Conservation (phyloP, 2,888 invertebrate species). For the Atherix ibis region DNA sequence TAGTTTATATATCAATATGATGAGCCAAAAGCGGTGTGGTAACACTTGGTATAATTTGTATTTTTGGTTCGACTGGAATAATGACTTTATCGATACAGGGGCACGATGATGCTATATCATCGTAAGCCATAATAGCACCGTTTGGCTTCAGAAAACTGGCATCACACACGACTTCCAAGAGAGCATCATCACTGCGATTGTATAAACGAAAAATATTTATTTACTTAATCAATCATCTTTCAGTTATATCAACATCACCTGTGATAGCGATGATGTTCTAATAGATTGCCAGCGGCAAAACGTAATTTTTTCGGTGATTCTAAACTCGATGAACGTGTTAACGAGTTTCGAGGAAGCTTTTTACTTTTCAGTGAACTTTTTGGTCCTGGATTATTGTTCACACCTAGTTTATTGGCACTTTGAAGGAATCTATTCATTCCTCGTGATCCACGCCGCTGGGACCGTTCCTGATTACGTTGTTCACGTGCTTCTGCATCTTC, state of each 20-base stretch:
- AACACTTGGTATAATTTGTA: slow-evolving; percentile 25
- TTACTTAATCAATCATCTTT: no score
- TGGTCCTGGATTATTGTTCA: slow-evolving; percentile 27
- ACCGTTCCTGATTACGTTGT: slow-evolving; percentile 37
- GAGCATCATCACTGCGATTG: slow-evolving; percentile 26
- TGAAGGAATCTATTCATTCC: slow-evolving; percentile 27
- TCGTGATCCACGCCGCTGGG: slow-evolving; percentile 33
- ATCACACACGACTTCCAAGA: slow-evolving; percentile 29
- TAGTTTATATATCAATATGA: slow-evolving; percentile 22
- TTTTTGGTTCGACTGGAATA: slow-evolving; percentile 19
- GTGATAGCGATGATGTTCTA: slow-evolving; percentile 34
- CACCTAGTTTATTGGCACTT: slow-evolving; percentile 11
- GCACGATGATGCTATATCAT: slow-evolving; percentile 27
- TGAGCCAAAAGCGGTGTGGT: slow-evolving; percentile 28
- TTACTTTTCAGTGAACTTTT: slow-evolving; percentile 57
- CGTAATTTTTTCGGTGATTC: slow-evolving; percentile 71
- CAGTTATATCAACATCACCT: no score
- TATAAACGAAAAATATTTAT: no score
- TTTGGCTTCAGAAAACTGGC: slow-evolving; percentile 24
- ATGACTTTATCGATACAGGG: slow-evolving; percentile 24
- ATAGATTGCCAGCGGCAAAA: slow-evolving; percentile 54
- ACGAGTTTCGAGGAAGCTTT: slow-evolving; percentile 38
- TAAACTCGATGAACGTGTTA: slow-evolving; percentile 57
- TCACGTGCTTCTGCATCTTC: slow-evolving; percentile 49
- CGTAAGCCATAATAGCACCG: slow-evolving; percentile 21